Conservation (phyloP, 2,113 vertebrate species). For the Urocynchramus pylzowi region DNA sequence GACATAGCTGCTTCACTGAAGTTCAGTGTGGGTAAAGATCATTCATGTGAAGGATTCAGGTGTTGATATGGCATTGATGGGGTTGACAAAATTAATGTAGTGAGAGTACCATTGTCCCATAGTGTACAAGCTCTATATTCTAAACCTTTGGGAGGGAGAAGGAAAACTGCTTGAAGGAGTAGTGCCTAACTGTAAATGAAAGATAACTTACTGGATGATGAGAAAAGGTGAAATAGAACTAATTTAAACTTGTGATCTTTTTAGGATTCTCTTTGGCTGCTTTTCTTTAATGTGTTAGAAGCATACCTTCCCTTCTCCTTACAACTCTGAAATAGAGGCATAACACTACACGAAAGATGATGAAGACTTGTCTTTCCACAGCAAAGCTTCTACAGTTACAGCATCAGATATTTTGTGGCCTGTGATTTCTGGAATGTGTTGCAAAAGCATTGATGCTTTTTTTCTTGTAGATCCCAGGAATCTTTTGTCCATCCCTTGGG, state of each 20-base stretch:
- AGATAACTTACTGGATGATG: not conserved
- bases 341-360: not conserved
- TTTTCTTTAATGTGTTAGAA: not conserved
- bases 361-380: not conserved
- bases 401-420: not conserved
- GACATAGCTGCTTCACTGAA: not conserved
- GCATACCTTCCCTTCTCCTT: not conserved
- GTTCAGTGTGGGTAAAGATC: not conserved
- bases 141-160: not conserved
- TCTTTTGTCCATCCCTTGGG: not conserved
- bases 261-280: not conserved
- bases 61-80: not conserved
- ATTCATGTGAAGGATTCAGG: not conserved
- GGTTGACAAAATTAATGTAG: not conserved
- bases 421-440: not conserved
- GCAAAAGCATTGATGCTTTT: not conserved
- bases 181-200: not conserved
- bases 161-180: not conserved
- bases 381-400: not conserved
- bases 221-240: not conserved
- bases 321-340: not conserved
- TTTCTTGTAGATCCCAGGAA: not conserved
- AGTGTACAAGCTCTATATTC: not conserved
- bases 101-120: not conserved
- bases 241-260: not conserved